A percentile compares a stretch with the other conserved stretches of the same genome.
These are phyloP conservation scores for Temnopleurus reevesii DNA, from an alignment of 53 echinoderm and acorn worm species.

Conservation along the genomic window DNA sequence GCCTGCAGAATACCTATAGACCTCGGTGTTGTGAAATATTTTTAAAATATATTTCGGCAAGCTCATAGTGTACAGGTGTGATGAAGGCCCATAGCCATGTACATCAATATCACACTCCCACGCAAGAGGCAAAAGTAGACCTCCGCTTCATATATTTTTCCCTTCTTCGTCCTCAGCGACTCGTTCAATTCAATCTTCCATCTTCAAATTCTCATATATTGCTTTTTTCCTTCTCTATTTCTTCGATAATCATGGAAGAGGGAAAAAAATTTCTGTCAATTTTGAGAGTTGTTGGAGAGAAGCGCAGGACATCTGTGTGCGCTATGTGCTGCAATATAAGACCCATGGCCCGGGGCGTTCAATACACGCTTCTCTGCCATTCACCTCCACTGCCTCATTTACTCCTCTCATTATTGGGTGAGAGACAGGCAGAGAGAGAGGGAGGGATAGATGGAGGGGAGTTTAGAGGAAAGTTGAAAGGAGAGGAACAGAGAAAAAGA, in stretches of 20 bases:
- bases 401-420: constrained; percentile 19
- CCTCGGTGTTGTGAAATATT: too few relatives aligned
- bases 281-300: constrained; percentile 26
- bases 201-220: constrained; percentile 29
- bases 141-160: background rate
- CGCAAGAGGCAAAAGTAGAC: background rate
- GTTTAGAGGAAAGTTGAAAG: too few relatives aligned
- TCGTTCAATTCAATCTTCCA: constrained; percentile 17
- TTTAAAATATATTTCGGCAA: too few relatives aligned
- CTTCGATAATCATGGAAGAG: background rate
- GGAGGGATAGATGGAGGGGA: background rate
- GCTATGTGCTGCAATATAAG: constrained; percentile 46
- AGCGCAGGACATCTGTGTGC: constrained; percentile 47
- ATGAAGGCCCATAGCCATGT: too few relatives aligned
- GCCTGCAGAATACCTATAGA: too few relatives aligned
- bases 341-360: constrained; percentile 37
- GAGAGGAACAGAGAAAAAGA: background rate
- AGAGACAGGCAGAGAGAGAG: constrained; percentile 9
- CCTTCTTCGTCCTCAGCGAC: background rate
- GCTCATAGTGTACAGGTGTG: too few relatives aligned
- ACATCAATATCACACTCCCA: too few relatives aligned
- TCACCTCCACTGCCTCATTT: constrained; percentile 41
- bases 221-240: background rate
- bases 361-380: constrained; percentile 53
- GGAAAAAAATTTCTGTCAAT: constrained; percentile 46